Base-by-base conservation (phyloP, 2,888 invertebrate genomes). In the Isotomurus palustris region DNA sequence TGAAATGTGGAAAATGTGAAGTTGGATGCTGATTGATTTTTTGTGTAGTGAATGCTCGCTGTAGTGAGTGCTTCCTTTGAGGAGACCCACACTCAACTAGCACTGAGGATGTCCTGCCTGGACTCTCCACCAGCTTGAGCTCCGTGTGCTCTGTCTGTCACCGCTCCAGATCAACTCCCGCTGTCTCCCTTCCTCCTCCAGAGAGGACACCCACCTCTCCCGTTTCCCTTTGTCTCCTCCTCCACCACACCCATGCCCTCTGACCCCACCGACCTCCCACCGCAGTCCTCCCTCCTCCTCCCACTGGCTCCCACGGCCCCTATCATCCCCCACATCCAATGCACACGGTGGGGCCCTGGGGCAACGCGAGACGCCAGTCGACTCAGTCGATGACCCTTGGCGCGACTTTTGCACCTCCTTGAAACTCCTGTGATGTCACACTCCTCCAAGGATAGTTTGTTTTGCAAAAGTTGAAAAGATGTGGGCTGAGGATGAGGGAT, bases 401-500 rank as follows among this genome's bases (percentile, higher is more conserved):
- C n/a, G n/a, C n/a, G n/a, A n/a, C n/a, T n/a, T n/a, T n/a, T n/a
- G n/a, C n/a, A n/a, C n/a, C n/a, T n/a, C n/a, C n/a, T n/a, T n/a
- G n/a, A n/a, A n/a, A n/a, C n/a, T n/a, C n/a, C n/a, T n/a, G n/a
- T n/a, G n/a, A n/a, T 32, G 32, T 32, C 12, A 10, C 32, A 8
- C 12, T 32, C 12, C 12, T 32, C 32, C 32, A n/a, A 12, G 12
- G 40, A 10, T 6, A 19, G 40, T 40, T 40, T 6, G 19, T 6
- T 40, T 8, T 40, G 6, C 21, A 22, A 4, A 24, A 44, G 44
- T 4, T 19, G n/a, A 40, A 10, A 51, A 56, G 10, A 68, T 68
- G 68, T 65, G 60, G 65, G 59, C 59, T 40, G 81, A 82, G 62
- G 77, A 80, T 62, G 77, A 77, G 58, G 76, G 78, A 12, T 78